These are phyloP conservation scores for Orbicella faveolata DNA, from an alignment of 64 coral and sea anemone genomes.

Conservation along the genomic window DNA sequence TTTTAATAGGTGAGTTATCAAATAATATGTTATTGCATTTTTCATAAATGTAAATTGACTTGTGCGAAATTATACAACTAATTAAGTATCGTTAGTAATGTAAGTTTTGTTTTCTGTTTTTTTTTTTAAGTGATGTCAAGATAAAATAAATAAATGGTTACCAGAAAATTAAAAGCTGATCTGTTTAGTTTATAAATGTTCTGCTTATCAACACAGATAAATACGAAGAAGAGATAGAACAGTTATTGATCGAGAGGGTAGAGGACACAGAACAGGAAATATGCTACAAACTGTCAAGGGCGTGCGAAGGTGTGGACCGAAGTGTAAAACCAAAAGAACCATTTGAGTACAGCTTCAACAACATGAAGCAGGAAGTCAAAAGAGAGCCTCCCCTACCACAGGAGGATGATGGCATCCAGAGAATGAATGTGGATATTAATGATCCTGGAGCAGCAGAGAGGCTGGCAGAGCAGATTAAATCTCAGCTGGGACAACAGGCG, in stretches of 20 bases:
- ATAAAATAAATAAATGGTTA: no score
- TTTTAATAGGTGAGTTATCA: constrained; percentile 75
- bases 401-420: constrained; percentile 53
- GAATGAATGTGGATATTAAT: constrained; percentile 91
- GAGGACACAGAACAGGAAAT: constrained; percentile 74
- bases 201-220: constrained; percentile 58
- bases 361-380: constrained; percentile 74
- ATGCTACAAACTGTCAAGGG: constrained; percentile 88
- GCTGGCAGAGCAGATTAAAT: constrained; percentile 93
- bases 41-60: background rate
- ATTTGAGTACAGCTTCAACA: constrained; percentile 78
- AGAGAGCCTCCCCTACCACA: background rate
- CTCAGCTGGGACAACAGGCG: constrained; percentile 43
- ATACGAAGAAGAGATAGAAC: constrained; percentile 95
- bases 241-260: constrained; percentile 49
- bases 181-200: background rate
- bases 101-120: background rate
- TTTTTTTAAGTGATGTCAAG: no score
- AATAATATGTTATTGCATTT: background rate
- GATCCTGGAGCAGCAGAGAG: constrained; percentile 73
- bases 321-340: constrained; percentile 89
- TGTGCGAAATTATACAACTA: no score
- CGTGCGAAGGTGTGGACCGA: constrained; percentile 93
- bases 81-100: background rate
- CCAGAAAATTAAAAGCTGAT: no score